Evolutionary conservation across 1,140 invertebrate genomes (phyloP), one percentile per base, ranked within the genome.

Genomic region (Zaprionus vittiger): DNA sequence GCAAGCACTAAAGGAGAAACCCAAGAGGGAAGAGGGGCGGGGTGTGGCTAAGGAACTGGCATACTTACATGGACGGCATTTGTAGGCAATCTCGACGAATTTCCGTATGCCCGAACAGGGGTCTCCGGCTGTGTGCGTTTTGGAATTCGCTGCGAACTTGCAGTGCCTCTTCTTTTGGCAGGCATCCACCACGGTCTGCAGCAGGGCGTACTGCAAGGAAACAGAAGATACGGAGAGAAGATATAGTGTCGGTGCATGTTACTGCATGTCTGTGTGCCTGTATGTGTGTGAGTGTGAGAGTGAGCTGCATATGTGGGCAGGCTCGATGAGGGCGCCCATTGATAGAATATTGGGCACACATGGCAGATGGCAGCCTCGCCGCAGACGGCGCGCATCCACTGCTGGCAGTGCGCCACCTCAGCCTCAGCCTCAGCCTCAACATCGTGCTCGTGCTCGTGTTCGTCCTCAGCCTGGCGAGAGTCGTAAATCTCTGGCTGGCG

Each of bases 1-100:
- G 20, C 22, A 20, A 9, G 22, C 20, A 12, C 17, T 0, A 34
- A 34, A 34, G 31, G 31, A 24, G 9, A 24, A 11, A 52, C 4
- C 7, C 4, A 52, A 24, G 47, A n/a, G 47, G 47, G 1, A 2
- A 22, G n/a, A 52, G 12, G 12, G 12, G 7, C 1, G 12, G 47
- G 11, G n/a, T 6, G n/a, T 5, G 47, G 20, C 20, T 5, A 12
- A 24, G 47, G 47, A 49, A 49, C 47, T 81, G 76, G 56, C 69
- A 76, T 93, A 97, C 97, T 97, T 94, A 98, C 97, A 97, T 91
- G 97, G 98, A 93, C 97, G 95, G 94, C 98, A 99, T 93, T 98
- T 98, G 94, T 97, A 98, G 73, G 97, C 97, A 41, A 98, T 96
- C 94, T 98, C 97, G 79, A 98, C 96, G 93, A 97, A 98, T 93